Evolutionary conservation across 2,113 vertebrate species (phyloP).

Genomic region (Phrynocephalus versicolor): DNA sequence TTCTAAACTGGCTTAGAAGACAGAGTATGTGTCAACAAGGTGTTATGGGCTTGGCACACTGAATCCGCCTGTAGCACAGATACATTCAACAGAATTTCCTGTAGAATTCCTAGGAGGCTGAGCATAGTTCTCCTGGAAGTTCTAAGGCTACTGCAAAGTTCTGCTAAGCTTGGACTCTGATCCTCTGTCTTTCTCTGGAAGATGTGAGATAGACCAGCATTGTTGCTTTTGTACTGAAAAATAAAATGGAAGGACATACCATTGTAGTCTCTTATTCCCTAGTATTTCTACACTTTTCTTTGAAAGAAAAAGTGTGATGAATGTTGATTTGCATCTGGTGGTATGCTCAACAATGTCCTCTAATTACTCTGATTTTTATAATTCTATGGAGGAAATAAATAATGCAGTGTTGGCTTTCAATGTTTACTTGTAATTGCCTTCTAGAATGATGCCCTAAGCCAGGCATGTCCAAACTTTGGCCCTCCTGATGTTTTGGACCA

Average conservation of each 20-base stretch:
- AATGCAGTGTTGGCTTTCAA: not conserved
- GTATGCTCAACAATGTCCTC: too few species aligned
- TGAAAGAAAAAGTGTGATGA: not conserved
- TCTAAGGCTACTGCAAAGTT: conserved; percentile 30
- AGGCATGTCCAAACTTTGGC: not conserved
- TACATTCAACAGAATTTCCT: conserved; percentile 44
- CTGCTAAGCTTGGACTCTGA: conserved; percentile 38
- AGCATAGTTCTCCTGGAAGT: conserved; percentile 37
- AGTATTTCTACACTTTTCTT: not conserved
- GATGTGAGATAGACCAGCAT: conserved; percentile 39
- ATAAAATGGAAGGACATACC: conserved; percentile 59
- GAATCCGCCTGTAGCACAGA: conserved; percentile 42
- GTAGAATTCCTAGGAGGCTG: conserved; percentile 45
- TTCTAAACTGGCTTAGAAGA: conserved; percentile 38
- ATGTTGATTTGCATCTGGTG: not conserved
- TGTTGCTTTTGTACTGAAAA: conserved; percentile 42
- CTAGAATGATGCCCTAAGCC: not conserved
- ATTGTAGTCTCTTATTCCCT: conserved; percentile 5
- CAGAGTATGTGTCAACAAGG: conserved; percentile 26
- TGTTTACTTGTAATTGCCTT: not conserved
- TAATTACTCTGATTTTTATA: not conserved
- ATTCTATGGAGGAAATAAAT: not conserved
- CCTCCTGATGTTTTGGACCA: too few species aligned
- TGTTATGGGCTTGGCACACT: conserved; percentile 41
- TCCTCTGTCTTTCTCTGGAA: conserved; percentile 43